Conservation (phyloP, 30 jellyfish, hydroid and myxozoan species). For the Turritopsis rubra region DNA sequence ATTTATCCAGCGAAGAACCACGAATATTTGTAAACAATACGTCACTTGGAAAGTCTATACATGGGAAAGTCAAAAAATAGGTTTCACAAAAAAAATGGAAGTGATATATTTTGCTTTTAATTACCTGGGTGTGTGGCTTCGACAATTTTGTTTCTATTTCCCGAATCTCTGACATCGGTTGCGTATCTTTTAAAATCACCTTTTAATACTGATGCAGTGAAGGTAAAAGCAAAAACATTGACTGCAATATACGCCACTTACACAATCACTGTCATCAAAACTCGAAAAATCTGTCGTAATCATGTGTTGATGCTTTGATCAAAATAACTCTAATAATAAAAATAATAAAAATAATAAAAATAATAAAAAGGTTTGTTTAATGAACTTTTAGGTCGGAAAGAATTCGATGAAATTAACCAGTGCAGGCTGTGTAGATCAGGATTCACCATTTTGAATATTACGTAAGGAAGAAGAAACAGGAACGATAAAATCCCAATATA, state of each 20-base stretch:
- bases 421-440: background rate
- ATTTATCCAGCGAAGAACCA: too few species aligned
- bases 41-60: background rate
- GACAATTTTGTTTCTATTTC: background rate
- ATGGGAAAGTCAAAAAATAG: background rate
- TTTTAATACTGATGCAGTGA: constrained; percentile 8
- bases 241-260: background rate
- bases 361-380: background rate
- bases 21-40: background rate
- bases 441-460: background rate
- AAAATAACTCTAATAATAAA: background rate
- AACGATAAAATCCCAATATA: background rate
- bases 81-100: background rate
- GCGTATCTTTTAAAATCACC: constrained; percentile 14
- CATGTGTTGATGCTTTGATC: background rate
- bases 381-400: background rate
- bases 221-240: constrained; percentile 14
- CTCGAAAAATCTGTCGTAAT: background rate
- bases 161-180: background rate
- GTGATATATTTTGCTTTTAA: background rate
- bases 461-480: background rate
- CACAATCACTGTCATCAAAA: background rate
- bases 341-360: too few species aligned
- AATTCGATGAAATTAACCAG: background rate
- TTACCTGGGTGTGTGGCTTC: background rate